phyloP scores from a whole-genome alignment of 2,797 vertebrate genomes.

The Lagorchestes hirsutus region DNA sequence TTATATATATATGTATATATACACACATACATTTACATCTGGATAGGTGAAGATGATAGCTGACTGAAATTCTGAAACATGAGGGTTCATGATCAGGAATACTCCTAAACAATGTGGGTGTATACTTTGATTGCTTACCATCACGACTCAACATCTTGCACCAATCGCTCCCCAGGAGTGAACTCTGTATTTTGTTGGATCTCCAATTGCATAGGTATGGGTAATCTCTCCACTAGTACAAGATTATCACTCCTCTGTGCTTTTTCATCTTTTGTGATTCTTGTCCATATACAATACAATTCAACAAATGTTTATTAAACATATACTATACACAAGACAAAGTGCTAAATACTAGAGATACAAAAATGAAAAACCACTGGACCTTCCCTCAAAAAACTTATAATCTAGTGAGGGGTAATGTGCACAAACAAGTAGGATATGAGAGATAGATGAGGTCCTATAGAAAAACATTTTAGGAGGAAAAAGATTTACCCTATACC shows the following conservation, averaged over 20 bases:
- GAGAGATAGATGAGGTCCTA: too few relatives aligned
- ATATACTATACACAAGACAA: background rate
- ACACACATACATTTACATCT: background rate
- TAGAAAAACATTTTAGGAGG: too few relatives aligned
- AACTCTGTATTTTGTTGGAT: background rate
- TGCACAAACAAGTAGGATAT: too few relatives aligned
- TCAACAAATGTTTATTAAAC: background rate
- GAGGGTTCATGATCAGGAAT: background rate
- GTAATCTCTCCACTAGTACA: background rate
- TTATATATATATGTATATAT: too few relatives aligned
- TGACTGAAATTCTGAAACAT: background rate
- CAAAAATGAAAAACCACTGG: too few relatives aligned
- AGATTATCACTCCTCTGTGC: background rate
- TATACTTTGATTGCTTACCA: background rate
- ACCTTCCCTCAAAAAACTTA: too few relatives aligned
- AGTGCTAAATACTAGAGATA: too few relatives aligned
- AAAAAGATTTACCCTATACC: too few relatives aligned
- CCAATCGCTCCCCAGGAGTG: too few relatives aligned
- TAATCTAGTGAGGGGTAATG: too few relatives aligned
- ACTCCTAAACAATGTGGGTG: background rate
- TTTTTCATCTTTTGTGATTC: too few relatives aligned
- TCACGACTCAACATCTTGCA: too few relatives aligned
- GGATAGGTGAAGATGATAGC: background rate
- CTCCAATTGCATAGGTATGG: background rate
- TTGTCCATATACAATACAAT: background rate